phyloP scores from a whole-genome alignment of 2,797 vertebrate genomes.

The Siniperca obscura region DNA sequence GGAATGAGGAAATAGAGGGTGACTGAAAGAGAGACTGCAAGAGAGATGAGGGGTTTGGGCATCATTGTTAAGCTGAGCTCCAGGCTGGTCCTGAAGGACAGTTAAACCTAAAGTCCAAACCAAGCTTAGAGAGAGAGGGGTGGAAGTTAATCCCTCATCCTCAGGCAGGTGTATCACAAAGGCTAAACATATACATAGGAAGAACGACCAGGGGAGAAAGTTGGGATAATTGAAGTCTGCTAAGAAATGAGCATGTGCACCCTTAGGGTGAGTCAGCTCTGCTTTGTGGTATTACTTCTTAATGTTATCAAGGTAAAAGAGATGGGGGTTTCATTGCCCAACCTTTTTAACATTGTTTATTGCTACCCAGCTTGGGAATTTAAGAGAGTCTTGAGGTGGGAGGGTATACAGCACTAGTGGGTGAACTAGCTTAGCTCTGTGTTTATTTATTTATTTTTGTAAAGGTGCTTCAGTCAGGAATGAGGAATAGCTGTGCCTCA shows the following conservation, averaged over 20 bases:
- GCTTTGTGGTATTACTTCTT: constrained; percentile 80
- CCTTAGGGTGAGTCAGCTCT: constrained; percentile 75
- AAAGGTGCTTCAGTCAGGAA: constrained; percentile 50
- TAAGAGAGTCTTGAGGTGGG: constrained; percentile 48
- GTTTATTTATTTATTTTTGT: constrained; percentile 53
- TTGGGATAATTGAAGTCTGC: constrained; percentile 86
- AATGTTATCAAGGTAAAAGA: constrained; percentile 82
- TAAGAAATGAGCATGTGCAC: constrained; percentile 79
- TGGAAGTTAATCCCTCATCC: constrained; percentile 84
- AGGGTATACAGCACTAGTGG: constrained; percentile 37
- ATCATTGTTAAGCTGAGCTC: constrained; percentile 77
- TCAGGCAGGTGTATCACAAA: constrained; percentile 83
- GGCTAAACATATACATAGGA: constrained; percentile 86
- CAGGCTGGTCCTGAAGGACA: constrained; percentile 80
- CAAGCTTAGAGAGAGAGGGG: constrained; percentile 67
- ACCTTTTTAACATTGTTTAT: constrained; percentile 84
- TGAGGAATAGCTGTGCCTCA: constrained; percentile 44
- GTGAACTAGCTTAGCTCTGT: constrained; percentile 49
- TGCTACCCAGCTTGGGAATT: constrained; percentile 78
- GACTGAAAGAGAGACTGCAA: constrained; percentile 61
- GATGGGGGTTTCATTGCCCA: constrained; percentile 71
- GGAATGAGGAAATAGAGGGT: constrained; percentile 69
- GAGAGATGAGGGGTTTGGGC: constrained; percentile 68
- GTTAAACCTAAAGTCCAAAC: constrained; percentile 80
- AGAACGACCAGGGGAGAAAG: constrained; percentile 80